Conservation (phyloP, 2,888 invertebrate genomes). For the Sclerodermus sp. region DNA sequence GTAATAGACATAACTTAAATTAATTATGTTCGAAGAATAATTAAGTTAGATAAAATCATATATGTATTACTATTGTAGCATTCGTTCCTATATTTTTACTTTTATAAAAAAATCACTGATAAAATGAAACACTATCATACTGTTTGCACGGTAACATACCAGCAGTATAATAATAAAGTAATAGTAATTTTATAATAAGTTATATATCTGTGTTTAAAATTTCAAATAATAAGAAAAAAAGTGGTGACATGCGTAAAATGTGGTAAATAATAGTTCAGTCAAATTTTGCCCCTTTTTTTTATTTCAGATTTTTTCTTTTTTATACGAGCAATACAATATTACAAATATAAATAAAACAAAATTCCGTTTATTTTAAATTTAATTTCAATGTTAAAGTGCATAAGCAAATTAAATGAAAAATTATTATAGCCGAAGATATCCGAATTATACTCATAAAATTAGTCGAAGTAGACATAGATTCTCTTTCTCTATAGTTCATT, state of each 20-base stretch:
- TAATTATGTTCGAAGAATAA: too few species aligned
- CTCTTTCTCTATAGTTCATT: too few species aligned
- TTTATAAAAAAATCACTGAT: slow-evolving; percentile 28
- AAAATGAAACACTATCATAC: background rate
- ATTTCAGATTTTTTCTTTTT: slow-evolving; percentile 40
- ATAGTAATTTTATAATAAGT: background rate
- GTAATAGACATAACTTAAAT: slow-evolving; percentile 31
- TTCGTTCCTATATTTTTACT: slow-evolving; percentile 51
- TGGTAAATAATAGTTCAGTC: background rate
- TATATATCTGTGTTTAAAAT: background rate
- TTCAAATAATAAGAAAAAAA: background rate
- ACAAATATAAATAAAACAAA: too few species aligned
- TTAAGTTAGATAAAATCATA: slow-evolving; percentile 1
- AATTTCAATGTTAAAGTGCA: too few species aligned
- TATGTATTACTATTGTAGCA: slow-evolving; percentile 35
- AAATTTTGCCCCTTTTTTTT: slow-evolving; percentile 30
- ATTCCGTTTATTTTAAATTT: too few species aligned
- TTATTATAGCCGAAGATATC: too few species aligned
- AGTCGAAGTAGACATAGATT: too few species aligned
- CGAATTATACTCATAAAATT: too few species aligned
- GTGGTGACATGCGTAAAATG: background rate
- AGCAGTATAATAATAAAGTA: slow-evolving; percentile 40
- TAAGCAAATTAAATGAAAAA: too few species aligned
- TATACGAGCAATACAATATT: slow-evolving; percentile 34
- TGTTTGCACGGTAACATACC: slow-evolving; percentile 26